Percentiles rank a stretch among this genome's conserved stretches.
Evolutionary conservation across 2,113 vertebrate species (phyloP).

Genomic region (Megaceryle torquata): DNA sequence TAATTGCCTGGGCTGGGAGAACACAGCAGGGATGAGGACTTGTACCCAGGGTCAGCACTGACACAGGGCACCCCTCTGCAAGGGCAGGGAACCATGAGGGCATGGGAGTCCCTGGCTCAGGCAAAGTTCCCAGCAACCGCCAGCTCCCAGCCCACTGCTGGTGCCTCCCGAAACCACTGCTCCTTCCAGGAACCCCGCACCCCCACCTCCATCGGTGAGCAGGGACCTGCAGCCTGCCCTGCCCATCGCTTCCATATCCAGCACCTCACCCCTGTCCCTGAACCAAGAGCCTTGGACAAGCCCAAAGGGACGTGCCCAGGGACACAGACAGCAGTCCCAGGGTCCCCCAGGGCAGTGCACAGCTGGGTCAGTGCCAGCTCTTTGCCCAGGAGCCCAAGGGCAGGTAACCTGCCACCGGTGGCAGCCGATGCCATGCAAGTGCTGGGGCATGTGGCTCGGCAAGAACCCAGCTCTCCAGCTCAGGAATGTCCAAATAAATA

Average conservation of each 20-base stretch:
- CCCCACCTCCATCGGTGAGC: accelerated
- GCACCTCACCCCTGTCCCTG: not conserved
- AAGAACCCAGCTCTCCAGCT: conserved; percentile 30
- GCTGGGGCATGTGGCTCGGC: not conserved
- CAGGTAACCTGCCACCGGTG: not conserved
- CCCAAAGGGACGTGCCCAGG: not conserved
- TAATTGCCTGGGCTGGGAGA: not conserved
- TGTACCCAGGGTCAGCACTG: accelerated
- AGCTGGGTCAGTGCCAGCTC: accelerated
- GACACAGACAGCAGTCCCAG: not conserved
- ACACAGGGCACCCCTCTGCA: accelerated
- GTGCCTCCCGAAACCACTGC: accelerated
- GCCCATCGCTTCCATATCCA: not conserved
- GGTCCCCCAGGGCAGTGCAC: accelerated
- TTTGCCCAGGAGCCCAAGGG: not conserved
- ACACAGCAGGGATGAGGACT: accelerated
- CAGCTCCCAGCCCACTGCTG: not conserved
- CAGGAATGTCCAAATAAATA: conserved; percentile 68
- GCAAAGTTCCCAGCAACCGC: not conserved
- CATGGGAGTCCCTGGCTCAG: accelerated
- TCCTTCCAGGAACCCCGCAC: accelerated
- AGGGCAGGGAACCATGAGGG: not conserved
- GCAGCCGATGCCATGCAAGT: not conserved
- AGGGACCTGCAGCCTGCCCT: not conserved
- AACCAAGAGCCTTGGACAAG: not conserved